A percentile compares a stretch with the other conserved stretches of the same genome.
These are phyloP conservation scores for Selene dorsalis DNA, from an alignment of 2,797 vertebrate genomes.

Conservation along the genomic window DNA sequence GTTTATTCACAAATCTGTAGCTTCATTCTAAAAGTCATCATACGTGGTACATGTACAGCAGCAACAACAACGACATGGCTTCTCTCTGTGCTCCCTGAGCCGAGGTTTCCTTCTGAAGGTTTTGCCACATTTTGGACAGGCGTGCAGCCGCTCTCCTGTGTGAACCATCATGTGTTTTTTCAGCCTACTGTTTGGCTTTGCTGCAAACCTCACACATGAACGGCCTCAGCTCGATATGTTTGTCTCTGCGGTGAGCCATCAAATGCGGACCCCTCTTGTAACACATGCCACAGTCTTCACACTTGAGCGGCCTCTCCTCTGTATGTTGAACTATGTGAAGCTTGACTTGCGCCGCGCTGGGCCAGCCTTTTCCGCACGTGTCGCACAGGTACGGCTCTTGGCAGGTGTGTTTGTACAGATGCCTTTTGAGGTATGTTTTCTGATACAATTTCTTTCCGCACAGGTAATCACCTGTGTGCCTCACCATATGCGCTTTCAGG, in stretches of 20 bases:
- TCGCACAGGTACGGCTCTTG: slow-evolving; percentile 51
- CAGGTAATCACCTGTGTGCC: slow-evolving; percentile 43
- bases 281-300: slow-evolving; percentile 35
- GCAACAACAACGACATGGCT: slow-evolving; percentile 14
- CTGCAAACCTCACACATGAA: slow-evolving; percentile 49
- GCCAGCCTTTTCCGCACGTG: slow-evolving; percentile 52
- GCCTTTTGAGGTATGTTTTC: slow-evolving; percentile 47
- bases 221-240: slow-evolving; percentile 20
- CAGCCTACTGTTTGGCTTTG: slow-evolving; percentile 40
- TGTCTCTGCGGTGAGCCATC: slow-evolving; percentile 31
- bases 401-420: slow-evolving; percentile 53
- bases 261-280: slow-evolving; percentile 42
- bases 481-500: slow-evolving; percentile 47
- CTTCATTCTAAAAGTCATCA: neutral
- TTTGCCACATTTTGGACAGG: slow-evolving; percentile 39
- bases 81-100: slow-evolving; percentile 41
- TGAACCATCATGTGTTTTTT: slow-evolving; percentile 48
- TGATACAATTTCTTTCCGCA: slow-evolving; percentile 50
- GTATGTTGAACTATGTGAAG: slow-evolving; percentile 48
- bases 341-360: slow-evolving; percentile 35
- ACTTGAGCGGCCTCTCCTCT: slow-evolving; percentile 46
- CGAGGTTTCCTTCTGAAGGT: slow-evolving; percentile 7
- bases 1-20: slow-evolving; percentile 6
- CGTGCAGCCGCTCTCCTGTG: slow-evolving; percentile 33
- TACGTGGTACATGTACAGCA: neutral